Evolutionary conservation across 2,797 vertebrate genomes (phyloP).

Genomic region (Salarias fasciatus): DNA sequence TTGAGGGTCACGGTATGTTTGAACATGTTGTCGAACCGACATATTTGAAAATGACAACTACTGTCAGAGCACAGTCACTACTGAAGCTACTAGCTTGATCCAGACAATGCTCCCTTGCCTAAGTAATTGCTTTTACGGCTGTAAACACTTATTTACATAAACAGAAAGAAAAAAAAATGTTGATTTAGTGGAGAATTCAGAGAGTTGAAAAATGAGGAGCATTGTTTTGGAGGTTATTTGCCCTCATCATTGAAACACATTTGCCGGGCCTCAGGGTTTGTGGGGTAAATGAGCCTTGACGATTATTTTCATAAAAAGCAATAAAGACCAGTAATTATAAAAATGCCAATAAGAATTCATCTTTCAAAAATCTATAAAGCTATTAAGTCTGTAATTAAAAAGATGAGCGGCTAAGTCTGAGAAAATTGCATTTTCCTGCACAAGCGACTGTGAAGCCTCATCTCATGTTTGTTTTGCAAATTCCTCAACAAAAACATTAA

Average conservation of each 20-base stretch:
- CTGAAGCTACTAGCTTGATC: conserved; percentile 11
- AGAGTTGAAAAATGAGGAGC: conserved; percentile 61
- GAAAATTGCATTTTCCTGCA: conserved; percentile 87
- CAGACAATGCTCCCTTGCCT: neutral
- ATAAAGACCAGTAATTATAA: conserved; percentile 89
- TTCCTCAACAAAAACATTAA: conserved; percentile 88
- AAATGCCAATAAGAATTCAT: conserved; percentile 89
- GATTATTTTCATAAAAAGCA: conserved; percentile 89
- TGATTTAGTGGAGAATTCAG: conserved; percentile 38
- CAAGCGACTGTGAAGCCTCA: conserved; percentile 83
- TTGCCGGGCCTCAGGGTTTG: conserved; percentile 77
- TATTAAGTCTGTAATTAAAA: conserved; percentile 90
- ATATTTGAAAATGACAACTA: conserved; percentile 41
- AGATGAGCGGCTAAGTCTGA: conserved; percentile 84
- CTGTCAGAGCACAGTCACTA: conserved; percentile 35
- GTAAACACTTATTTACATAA: conserved; percentile 29
- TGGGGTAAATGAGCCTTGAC: conserved; percentile 85
- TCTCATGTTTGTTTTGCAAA: conserved; percentile 86
- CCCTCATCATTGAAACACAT: conserved; percentile 72
- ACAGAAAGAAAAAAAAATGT: conserved; percentile 17
- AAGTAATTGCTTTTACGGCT: conserved; percentile 23
- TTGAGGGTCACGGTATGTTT: conserved; percentile 48
- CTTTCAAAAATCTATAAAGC: conserved; percentile 89
- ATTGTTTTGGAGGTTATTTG: conserved; percentile 73
- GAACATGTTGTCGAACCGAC: conserved; percentile 51